Conservation (phyloP, 2,113 vertebrate genomes). For the Seriola aureovittata region DNA sequence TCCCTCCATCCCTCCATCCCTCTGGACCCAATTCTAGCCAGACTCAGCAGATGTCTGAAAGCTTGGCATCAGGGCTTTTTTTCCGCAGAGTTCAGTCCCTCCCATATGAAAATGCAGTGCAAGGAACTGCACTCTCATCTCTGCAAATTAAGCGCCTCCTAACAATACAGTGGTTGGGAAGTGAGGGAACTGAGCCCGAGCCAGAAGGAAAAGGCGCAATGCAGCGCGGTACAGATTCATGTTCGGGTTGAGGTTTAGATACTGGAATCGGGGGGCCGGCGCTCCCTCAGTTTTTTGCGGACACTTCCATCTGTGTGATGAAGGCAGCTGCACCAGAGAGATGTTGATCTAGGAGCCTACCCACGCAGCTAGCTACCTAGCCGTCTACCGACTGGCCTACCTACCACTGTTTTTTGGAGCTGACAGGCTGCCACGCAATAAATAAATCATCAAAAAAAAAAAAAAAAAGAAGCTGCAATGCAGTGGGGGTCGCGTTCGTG, state of each 20-base stretch:
- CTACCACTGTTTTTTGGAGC: conserved; percentile 77
- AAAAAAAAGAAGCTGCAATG: conserved; percentile 77
- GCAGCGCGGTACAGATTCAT: conserved; percentile 66
- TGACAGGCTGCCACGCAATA: conserved; percentile 82
- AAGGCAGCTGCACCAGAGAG: conserved; percentile 66
- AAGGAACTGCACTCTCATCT: conserved; percentile 78
- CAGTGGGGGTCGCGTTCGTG: conserved; percentile 75
- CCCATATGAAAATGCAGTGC: conserved; percentile 76
- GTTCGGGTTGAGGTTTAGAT: conserved; percentile 62
- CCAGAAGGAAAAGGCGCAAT: conserved; percentile 73
- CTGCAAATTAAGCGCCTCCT: conserved; percentile 74
- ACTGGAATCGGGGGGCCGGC: conserved; percentile 25
- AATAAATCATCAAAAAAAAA: conserved; percentile 84
- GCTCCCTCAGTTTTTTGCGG: conserved; percentile 48
- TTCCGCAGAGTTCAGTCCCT: conserved; percentile 79
- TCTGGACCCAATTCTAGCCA: conserved; percentile 68
- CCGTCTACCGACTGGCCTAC: conserved; percentile 68
- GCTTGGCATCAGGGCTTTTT: conserved; percentile 80
- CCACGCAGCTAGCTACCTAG: conserved; percentile 68
- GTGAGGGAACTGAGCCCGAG: conserved; percentile 61
- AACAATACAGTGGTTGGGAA: conserved; percentile 72
- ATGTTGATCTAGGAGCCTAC: conserved; percentile 69
- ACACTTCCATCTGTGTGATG: conserved; percentile 60
- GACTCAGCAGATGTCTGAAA: conserved; percentile 83
- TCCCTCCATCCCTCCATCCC: conserved; percentile 63